phyloP scores from a whole-genome alignment of 2,888 invertebrate genomes.

The Tenodera sinensis region DNA sequence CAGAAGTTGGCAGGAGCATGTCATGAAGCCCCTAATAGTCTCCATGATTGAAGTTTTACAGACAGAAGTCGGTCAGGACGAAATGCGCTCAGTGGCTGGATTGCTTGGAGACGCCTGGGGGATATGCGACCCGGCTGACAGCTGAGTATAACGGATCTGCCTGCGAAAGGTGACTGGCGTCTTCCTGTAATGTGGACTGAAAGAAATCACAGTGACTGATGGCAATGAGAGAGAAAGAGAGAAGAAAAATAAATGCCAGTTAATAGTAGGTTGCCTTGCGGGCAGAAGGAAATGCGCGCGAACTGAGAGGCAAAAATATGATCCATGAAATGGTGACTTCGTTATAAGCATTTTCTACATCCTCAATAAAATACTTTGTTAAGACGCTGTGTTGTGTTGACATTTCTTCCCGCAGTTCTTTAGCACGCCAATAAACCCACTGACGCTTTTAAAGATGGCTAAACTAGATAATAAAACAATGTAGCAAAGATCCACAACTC shows the following conservation, averaged over 20 bases:
- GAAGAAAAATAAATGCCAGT: neutral
- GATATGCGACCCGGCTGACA: neutral
- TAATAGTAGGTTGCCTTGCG: neutral
- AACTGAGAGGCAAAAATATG: neutral
- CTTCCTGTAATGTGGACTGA: neutral
- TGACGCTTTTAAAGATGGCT: too few relatives aligned
- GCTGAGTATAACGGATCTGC: neutral
- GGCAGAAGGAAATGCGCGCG: neutral
- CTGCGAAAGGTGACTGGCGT: neutral
- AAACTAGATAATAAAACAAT: too few relatives aligned
- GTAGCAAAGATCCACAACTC: too few relatives aligned
- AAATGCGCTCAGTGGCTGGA: neutral
- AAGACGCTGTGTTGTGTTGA: too few relatives aligned
- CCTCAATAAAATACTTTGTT: too few relatives aligned
- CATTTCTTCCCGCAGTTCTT: too few relatives aligned
- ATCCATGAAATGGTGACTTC: too few relatives aligned
- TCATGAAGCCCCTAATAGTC: too few relatives aligned
- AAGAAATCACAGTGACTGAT: neutral
- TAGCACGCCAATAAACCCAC: too few relatives aligned
- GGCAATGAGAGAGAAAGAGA: neutral
- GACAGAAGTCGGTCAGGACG: neutral
- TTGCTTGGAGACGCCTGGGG: neutral
- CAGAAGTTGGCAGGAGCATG: too few relatives aligned
- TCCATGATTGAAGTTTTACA: neutral
- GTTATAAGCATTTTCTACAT: too few relatives aligned